Evolutionary conservation across 2,113 vertebrate species (phyloP).

Genomic region (Neogobius melanostomus): DNA sequence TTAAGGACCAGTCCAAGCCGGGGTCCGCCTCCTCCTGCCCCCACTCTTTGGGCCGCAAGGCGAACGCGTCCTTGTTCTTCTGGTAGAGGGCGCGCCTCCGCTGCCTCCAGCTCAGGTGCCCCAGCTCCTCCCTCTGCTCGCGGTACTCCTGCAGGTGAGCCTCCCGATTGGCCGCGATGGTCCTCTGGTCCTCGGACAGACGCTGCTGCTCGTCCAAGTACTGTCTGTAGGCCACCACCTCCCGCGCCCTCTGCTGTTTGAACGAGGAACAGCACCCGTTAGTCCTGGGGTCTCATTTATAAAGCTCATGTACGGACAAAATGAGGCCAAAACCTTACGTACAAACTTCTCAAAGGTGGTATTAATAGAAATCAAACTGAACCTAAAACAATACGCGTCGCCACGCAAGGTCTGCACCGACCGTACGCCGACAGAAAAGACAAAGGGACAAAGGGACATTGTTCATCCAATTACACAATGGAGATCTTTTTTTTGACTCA

Average conservation of each 20-base stretch:
- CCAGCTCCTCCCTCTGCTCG: slow-evolving; percentile 70
- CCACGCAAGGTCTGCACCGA: no score
- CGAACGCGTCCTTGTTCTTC: slow-evolving; percentile 65
- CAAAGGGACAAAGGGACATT: no score
- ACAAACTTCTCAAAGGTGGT: no score
- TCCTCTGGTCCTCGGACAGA: slow-evolving; percentile 75
- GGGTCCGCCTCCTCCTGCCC: slow-evolving; percentile 46
- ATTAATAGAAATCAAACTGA: no score
- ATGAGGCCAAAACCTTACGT: no score
- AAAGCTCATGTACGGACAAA: no score
- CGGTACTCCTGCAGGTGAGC: slow-evolving; percentile 80
- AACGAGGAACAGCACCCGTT: neutral
- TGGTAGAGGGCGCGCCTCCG: slow-evolving; percentile 74
- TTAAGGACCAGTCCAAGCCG: slow-evolving; percentile 84
- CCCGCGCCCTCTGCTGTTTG: slow-evolving; percentile 84
- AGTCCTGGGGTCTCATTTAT: neutral
- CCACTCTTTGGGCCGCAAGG: slow-evolving; percentile 74
- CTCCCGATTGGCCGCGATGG: slow-evolving; percentile 81
- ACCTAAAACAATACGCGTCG: no score
- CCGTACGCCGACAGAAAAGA: no score
- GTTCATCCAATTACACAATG: no score
- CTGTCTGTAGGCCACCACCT: slow-evolving; percentile 88
- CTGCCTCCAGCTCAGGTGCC: slow-evolving; percentile 84
- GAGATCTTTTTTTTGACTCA: no score
- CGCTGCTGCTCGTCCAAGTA: slow-evolving; percentile 79